Evolutionary conservation across 2,113 vertebrate genomes (phyloP).

Genomic region (Aptenodytes patagonicus): DNA sequence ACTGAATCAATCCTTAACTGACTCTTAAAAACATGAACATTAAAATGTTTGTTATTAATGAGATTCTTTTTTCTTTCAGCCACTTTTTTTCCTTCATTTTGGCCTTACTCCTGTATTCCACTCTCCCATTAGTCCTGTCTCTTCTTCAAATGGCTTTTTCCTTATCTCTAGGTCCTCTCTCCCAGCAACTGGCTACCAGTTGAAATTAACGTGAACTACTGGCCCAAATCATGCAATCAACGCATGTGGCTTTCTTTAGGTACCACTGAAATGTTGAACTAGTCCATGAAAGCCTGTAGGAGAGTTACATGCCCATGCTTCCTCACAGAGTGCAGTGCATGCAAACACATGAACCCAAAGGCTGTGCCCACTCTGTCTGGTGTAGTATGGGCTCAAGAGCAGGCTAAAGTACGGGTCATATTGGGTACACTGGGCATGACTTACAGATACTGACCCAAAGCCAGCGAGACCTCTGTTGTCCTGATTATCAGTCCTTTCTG

Average conservation of each 20-base stretch:
- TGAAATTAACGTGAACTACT: not conserved
- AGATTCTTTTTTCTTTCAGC: not conserved
- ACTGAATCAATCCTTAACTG: not conserved
- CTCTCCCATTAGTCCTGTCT: not conserved
- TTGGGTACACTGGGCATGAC: accelerated
- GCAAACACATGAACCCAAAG: not conserved
- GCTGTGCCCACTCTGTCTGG: not conserved
- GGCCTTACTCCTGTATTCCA: not conserved
- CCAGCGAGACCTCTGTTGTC: not conserved
- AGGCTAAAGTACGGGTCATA: not conserved
- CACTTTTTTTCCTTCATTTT: not conserved
- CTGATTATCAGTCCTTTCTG: not conserved
- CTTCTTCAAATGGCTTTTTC: not conserved
- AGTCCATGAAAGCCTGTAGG: not conserved
- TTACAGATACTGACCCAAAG: not conserved
- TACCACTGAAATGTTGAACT: not conserved
- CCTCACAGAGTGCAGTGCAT: not conserved
- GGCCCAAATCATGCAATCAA: not conserved
- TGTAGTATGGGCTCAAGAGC: not conserved
- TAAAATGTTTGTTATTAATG: not conserved
- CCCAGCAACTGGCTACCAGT: not conserved
- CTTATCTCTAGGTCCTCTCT: not conserved
- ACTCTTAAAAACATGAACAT: not conserved
- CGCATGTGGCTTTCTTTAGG: not conserved
- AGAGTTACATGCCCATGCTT: not conserved